Evolutionary conservation across 2,888 invertebrate species (phyloP).

Genomic region (Athetis lepigone): DNA sequence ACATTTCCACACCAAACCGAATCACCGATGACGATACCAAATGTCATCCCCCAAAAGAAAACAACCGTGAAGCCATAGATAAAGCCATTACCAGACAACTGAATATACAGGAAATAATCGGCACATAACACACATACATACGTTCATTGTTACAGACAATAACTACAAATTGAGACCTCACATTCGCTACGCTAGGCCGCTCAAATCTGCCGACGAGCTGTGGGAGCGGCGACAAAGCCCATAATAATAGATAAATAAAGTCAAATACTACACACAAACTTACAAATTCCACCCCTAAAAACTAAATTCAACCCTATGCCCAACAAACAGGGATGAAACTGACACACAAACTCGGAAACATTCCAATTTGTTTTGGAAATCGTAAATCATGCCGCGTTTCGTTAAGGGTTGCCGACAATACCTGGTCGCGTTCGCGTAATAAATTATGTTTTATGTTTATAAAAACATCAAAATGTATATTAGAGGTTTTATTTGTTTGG

Average conservation of each 20-base stretch:
- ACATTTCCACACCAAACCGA: constrained; percentile 24
- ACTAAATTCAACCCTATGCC: constrained; percentile 32
- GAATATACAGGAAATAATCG: constrained; percentile 57
- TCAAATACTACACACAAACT: constrained; percentile 73
- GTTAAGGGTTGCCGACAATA: constrained; percentile 71
- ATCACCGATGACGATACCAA: constrained; percentile 46
- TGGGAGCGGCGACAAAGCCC: constrained; percentile 77
- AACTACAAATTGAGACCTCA: constrained; percentile 85
- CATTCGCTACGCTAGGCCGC: constrained; percentile 82
- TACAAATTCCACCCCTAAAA: constrained; percentile 17
- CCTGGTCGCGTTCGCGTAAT: constrained; percentile 64
- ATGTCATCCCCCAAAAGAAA: constrained; percentile 50
- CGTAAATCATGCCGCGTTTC: constrained; percentile 72
- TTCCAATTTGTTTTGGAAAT: constrained; percentile 44
- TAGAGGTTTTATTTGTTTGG: constrained; percentile 67
- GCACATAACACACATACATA: constrained; percentile 60
- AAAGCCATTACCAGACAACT: constrained; percentile 56
- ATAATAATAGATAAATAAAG: constrained; percentile 82
- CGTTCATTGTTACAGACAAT: constrained; percentile 78
- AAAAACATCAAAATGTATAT: constrained; percentile 66
- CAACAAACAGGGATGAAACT: constrained; percentile 8
- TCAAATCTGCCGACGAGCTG: constrained; percentile 69
- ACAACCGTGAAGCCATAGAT: constrained; percentile 55
- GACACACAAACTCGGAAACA: constrained; percentile 9
- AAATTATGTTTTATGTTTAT: constrained; percentile 69